Evolutionary conservation across 2,888 invertebrate species (phyloP).

Genomic region (Temnothorax rugatulus): DNA sequence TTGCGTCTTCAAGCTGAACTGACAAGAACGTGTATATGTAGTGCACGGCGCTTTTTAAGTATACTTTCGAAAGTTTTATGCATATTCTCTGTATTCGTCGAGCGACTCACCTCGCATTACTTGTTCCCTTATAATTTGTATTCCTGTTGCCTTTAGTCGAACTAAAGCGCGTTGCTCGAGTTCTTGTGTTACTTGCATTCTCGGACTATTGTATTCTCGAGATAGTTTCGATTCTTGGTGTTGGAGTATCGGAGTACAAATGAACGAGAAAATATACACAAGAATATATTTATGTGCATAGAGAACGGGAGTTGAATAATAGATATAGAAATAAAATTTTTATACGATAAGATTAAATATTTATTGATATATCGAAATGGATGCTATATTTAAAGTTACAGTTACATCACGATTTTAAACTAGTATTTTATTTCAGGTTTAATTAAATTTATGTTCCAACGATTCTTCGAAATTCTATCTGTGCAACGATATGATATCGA

Average conservation of each 20-base stretch:
- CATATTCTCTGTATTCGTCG: slow-evolving; percentile 23
- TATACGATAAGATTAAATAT: neutral
- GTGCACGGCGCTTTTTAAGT: slow-evolving; percentile 15
- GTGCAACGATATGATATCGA: neutral
- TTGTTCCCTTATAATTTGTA: slow-evolving; percentile 40
- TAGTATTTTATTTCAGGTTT: neutral
- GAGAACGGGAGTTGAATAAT: neutral
- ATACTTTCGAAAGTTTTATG: slow-evolving; percentile 22
- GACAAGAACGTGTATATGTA: neutral
- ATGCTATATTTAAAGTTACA: neutral
- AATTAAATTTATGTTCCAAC: slow-evolving; percentile 11
- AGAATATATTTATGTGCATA: neutral
- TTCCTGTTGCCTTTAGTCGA: slow-evolving; percentile 7
- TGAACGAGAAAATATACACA: neutral
- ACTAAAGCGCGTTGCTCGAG: slow-evolving; percentile 13
- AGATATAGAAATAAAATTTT: neutral
- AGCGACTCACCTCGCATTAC: slow-evolving; percentile 22
- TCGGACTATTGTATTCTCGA: neutral
- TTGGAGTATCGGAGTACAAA: neutral
- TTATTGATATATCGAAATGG: neutral
- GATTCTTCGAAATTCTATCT: neutral
- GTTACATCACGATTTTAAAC: neutral
- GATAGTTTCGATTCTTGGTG: slow-evolving; percentile 6
- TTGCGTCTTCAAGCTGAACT: neutral
- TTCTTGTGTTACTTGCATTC: slow-evolving; percentile 35